Base-by-base conservation (phyloP, 2,113 vertebrate species). In the Plestiodon gilberti region DNA sequence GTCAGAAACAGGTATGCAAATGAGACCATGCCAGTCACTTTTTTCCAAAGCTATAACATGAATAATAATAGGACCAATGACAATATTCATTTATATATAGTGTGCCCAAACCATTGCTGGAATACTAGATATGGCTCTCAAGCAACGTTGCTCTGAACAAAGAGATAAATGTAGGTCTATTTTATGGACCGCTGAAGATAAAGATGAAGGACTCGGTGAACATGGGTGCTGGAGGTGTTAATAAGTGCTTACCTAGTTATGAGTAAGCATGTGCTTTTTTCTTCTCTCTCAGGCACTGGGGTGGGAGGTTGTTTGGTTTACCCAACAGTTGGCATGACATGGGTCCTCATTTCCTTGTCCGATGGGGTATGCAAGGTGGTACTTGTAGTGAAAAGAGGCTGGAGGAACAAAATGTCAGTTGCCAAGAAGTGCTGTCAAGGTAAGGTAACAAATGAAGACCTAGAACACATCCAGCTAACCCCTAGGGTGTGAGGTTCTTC, bases 1-100 rank as follows among this genome's bases (percentile, higher is more conserved):
- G 93, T 95, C 94, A 94, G 87, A 95, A 95, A 93, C 88, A 8
- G 13, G 81, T 57, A 35, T 69, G 33, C 86, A 94, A 94, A 95
- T 90, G 95, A 94, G 94, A 88, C n/a, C 1, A 0, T 89, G 80
- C 91, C 94, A 88, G 75, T 92, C 95, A 95, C 86, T 83, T 93
- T 90, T 85, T 48, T n/a, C 89, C 77, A 92, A 71, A 90, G 87
- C 90, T 48, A 20, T 93, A 85, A 89, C 28, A 86, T 93, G 91
- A 95, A 92, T 93, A 83, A 93, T 93, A 85, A 91, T 90, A 40
- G 73, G 4, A 55, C 92, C 92, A 89, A 90, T 92, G 86, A 81
- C 78, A 79, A 87, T 88, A 89, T 84, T 65, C 74, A 18, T 69
- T 85, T 92, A 40, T 92, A 81, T 83, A 93, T 88, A 59, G 84